A percentile compares a stretch with the other conserved stretches of the same genome.
Evolutionary conservation across 1,140 invertebrate species (phyloP).

Genomic region (Melitaea cinxia): DNA sequence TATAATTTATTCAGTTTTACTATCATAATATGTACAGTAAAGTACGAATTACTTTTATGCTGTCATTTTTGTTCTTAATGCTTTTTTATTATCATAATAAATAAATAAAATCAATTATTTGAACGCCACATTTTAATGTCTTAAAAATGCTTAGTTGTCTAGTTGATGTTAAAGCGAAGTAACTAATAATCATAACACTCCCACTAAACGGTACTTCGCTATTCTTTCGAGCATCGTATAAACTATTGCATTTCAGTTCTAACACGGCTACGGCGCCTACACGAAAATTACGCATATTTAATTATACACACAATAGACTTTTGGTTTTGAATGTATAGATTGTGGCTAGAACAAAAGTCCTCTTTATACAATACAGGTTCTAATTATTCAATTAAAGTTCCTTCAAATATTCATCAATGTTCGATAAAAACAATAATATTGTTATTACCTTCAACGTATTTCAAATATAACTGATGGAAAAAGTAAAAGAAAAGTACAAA

Average conservation of each 20-base stretch:
- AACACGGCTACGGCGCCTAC: slow-evolving; percentile 63
- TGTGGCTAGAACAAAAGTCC: background rate
- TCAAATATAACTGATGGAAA: background rate
- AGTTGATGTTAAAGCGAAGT: slow-evolving; percentile 15
- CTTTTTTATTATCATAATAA: background rate
- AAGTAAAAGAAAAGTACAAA: background rate
- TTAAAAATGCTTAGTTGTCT: background rate
- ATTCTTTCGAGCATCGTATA: slow-evolving; percentile 60
- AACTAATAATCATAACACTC: slow-evolving; percentile 50
- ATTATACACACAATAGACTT: slow-evolving; percentile 40
- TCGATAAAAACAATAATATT: too few relatives aligned
- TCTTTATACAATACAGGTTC: background rate
- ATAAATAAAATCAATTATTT: background rate
- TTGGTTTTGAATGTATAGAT: slow-evolving; percentile 1
- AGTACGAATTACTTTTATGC: too few relatives aligned
- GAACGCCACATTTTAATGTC: background rate
- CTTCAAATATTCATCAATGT: background rate
- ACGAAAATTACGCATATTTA: slow-evolving; percentile 54
- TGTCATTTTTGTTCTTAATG: too few relatives aligned
- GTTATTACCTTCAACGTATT: too few relatives aligned
- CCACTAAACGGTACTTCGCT: slow-evolving; percentile 62
- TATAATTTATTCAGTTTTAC: too few relatives aligned
- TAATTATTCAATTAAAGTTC: background rate
- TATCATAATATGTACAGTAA: too few relatives aligned
- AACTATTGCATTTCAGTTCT: slow-evolving; percentile 70